Evolutionary conservation across 2,888 invertebrate species (phyloP).

Genomic region (Harmothoe impar): DNA sequence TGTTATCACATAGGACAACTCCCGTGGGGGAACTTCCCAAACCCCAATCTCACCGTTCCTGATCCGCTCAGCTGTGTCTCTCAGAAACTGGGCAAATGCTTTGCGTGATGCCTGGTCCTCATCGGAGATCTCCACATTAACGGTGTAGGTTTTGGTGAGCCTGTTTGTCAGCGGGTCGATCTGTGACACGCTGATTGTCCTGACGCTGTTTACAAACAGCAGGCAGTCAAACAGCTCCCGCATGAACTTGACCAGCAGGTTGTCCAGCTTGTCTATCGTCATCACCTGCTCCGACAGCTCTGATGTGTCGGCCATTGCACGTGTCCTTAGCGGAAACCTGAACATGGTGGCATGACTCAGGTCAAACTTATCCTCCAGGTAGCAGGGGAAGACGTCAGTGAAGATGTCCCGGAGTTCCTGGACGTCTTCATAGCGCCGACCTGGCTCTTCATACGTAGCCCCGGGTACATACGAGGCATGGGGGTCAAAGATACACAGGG

Average conservation of each 20-base stretch:
- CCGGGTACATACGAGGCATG: slow-evolving; percentile 75
- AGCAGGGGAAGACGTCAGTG: slow-evolving; percentile 74
- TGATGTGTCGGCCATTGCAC: slow-evolving; percentile 73
- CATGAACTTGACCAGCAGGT: slow-evolving; percentile 73
- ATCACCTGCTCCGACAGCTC: slow-evolving; percentile 72
- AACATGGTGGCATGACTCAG: slow-evolving; percentile 75
- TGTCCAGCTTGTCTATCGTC: slow-evolving; percentile 67
- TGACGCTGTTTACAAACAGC: slow-evolving; percentile 77
- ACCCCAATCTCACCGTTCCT: slow-evolving; percentile 65
- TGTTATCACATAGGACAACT: slow-evolving; percentile 70
- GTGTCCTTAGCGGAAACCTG: slow-evolving; percentile 77
- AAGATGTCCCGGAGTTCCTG: slow-evolving; percentile 68
- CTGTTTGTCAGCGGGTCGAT: slow-evolving; percentile 66
- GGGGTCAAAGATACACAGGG: slow-evolving; percentile 79
- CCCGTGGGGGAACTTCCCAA: slow-evolving; percentile 68
- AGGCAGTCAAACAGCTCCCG: slow-evolving; percentile 75
- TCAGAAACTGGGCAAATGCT: slow-evolving; percentile 68
- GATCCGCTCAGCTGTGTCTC: slow-evolving; percentile 62
- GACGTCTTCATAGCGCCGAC: slow-evolving; percentile 71
- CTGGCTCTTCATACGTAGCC: slow-evolving; percentile 72
- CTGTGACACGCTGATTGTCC: slow-evolving; percentile 71
- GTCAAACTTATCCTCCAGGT: slow-evolving; percentile 72
- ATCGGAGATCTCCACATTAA: slow-evolving; percentile 67
- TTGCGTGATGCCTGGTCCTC: slow-evolving; percentile 66
- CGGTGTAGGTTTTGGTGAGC: slow-evolving; percentile 65